Conservation (phyloP, 1,140 invertebrate genomes). For the Sinella curviseta region DNA sequence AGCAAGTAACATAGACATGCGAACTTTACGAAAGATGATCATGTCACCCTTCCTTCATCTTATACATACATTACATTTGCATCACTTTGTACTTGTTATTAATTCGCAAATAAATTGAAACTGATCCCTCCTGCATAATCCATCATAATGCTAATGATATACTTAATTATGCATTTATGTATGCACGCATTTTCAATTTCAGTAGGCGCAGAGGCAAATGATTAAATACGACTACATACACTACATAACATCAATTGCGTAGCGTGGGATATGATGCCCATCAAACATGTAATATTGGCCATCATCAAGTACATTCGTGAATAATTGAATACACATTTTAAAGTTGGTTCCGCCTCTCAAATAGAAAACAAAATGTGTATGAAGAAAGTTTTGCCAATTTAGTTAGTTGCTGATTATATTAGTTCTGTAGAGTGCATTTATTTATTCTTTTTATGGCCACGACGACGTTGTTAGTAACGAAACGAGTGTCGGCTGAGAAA, state of each 20-base stretch:
- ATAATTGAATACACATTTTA: too few relatives aligned
- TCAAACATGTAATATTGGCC: too few relatives aligned
- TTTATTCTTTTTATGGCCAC: too few relatives aligned
- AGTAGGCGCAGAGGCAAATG: too few relatives aligned
- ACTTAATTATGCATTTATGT: not conserved
- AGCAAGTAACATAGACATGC: not conserved
- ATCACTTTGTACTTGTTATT: not conserved
- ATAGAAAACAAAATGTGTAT: conserved; percentile 5
- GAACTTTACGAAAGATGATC: not conserved
- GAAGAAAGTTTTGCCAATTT: not conserved
- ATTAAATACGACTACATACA: too few relatives aligned
- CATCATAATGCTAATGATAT: not conserved
- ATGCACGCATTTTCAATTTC: too few relatives aligned
- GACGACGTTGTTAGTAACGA: too few relatives aligned
- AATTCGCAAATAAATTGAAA: not conserved
- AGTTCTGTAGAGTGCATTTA: too few relatives aligned
- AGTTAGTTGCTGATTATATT: not conserved
- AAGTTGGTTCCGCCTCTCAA: conserved; percentile 10
- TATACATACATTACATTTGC: not conserved
- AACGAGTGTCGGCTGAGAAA: not conserved
- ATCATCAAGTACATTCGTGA: too few relatives aligned
- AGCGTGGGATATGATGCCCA: too few relatives aligned
- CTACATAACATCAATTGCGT: too few relatives aligned
- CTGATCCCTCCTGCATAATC: not conserved
- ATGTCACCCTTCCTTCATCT: not conserved